Evolutionary conservation across 2,888 invertebrate species (phyloP).

Genomic region (Leptothorax acervorum): DNA sequence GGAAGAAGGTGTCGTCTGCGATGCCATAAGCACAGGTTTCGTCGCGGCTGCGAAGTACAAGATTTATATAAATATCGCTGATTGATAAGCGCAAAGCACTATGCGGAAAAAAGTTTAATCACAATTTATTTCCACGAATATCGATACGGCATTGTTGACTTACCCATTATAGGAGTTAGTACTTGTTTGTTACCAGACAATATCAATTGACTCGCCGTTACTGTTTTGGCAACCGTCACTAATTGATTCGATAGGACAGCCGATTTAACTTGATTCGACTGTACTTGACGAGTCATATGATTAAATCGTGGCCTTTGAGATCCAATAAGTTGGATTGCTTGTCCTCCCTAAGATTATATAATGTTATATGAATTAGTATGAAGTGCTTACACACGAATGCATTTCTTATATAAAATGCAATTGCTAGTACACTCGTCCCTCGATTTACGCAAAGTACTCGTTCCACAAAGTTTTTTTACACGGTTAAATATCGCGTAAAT

Average conservation of each 20-base stretch:
- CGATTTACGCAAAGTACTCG: too few relatives aligned
- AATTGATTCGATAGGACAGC: conserved; percentile 83
- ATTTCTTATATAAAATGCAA: not conserved
- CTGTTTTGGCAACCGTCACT: conserved; percentile 83
- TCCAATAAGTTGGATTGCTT: conserved; percentile 84
- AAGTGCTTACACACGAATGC: not conserved
- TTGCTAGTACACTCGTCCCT: not conserved
- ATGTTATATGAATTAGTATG: not conserved
- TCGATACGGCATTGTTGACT: conserved; percentile 58
- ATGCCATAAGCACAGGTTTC: conserved; percentile 84
- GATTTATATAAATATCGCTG: conserved; percentile 1
- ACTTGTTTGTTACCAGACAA: conserved; percentile 84
- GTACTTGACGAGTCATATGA: conserved; percentile 84
- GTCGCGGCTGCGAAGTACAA: conserved; percentile 76
- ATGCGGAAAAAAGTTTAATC: not conserved
- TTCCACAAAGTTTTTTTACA: too few relatives aligned
- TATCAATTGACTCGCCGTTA: conserved; percentile 83
- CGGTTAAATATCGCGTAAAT: too few relatives aligned
- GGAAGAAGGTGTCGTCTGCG: conserved; percentile 82
- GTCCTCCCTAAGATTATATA: conserved; percentile 77
- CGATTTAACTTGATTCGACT: conserved; percentile 82
- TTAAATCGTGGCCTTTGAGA: conserved; percentile 84
- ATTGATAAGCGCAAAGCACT: not conserved
- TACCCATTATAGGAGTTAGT: conserved; percentile 84
- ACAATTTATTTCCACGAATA: not conserved